These are phyloP conservation scores for Actinostola sp. DNA, from an alignment of 92 coral and sea anemone genomes.

Conservation along the genomic window DNA sequence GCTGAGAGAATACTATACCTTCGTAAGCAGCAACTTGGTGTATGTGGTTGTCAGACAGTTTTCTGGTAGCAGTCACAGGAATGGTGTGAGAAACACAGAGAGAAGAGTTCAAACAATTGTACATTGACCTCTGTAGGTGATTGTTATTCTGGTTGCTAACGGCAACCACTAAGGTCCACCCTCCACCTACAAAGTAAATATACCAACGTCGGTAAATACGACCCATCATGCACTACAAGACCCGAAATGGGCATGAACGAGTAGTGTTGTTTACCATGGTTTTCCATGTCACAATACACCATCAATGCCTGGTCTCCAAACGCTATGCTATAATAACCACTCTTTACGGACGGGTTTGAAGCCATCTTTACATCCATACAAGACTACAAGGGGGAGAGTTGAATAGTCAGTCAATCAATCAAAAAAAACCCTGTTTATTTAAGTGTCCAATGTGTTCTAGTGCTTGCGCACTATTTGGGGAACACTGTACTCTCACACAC, in stretches of 20 bases:
- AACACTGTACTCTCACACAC: too few species aligned
- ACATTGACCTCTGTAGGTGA: slow-evolving; percentile 24
- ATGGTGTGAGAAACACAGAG: slow-evolving; percentile 31
- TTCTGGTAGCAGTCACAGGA: slow-evolving; percentile 6
- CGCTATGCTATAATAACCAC: slow-evolving; percentile 5
- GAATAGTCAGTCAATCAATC: background rate
- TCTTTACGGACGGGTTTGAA: slow-evolving; percentile 5
- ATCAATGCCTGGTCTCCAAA: slow-evolving; percentile 3
- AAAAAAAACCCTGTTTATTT: too few species aligned
- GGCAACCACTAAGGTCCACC: slow-evolving; percentile 57
- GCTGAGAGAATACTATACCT: slow-evolving; percentile 15
- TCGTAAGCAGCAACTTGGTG: slow-evolving; percentile 5
- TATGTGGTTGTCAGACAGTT: slow-evolving; percentile 44
- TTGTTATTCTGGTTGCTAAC: slow-evolving; percentile 33
- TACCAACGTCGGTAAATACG: background rate
- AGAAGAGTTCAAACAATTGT: slow-evolving; percentile 34
- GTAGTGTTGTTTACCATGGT: slow-evolving; percentile 5
- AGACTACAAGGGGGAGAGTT: slow-evolving; percentile 1
- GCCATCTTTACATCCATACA: slow-evolving; percentile 20
- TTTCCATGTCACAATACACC: slow-evolving; percentile 24
- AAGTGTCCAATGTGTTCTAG: too few species aligned
- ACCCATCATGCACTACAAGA: background rate
- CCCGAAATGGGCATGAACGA: background rate
- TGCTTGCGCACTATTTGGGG: too few species aligned
- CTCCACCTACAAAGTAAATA: slow-evolving; percentile 39